phyloP scores from a whole-genome alignment of 2,797 vertebrate genomes.

The Perdix hodgsoniae region DNA sequence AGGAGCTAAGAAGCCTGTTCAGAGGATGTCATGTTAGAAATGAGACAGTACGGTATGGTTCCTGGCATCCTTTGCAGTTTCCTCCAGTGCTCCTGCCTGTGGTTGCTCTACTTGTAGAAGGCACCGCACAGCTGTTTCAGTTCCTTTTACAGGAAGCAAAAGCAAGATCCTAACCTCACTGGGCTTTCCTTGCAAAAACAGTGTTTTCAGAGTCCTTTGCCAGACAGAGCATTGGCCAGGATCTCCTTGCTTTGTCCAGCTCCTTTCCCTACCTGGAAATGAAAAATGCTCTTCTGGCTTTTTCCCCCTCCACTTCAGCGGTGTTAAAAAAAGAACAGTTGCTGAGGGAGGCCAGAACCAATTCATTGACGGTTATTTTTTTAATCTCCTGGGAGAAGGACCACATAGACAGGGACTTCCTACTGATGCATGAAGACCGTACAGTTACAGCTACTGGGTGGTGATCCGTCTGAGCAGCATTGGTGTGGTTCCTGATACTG shows the following conservation, averaged over 20 bases:
- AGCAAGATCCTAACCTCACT: neutral
- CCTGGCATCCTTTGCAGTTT: neutral
- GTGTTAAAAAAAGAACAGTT: neutral
- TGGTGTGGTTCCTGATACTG: rapidly evolving
- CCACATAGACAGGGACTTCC: rapidly evolving
- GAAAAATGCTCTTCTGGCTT: neutral
- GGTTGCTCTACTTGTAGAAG: neutral
- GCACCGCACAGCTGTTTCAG: neutral
- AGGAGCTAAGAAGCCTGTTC: neutral
- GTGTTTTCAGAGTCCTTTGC: neutral
- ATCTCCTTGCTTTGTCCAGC: neutral
- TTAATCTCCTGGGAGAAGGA: neutral
- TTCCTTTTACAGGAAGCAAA: neutral
- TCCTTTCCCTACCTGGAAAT: neutral
- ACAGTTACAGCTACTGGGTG: rapidly evolving
- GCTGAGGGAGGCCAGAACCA: neutral
- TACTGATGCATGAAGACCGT: rapidly evolving
- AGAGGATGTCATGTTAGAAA: neutral
- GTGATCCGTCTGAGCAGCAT: rapidly evolving
- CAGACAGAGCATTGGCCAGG: neutral
- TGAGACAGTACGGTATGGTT: neutral
- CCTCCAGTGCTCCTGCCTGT: neutral
- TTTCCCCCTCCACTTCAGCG: neutral
- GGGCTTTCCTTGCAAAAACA: neutral
- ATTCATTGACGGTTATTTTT: neutral